Base-by-base conservation (phyloP, 2,888 invertebrate species). In the Orthosia cruda region DNA sequence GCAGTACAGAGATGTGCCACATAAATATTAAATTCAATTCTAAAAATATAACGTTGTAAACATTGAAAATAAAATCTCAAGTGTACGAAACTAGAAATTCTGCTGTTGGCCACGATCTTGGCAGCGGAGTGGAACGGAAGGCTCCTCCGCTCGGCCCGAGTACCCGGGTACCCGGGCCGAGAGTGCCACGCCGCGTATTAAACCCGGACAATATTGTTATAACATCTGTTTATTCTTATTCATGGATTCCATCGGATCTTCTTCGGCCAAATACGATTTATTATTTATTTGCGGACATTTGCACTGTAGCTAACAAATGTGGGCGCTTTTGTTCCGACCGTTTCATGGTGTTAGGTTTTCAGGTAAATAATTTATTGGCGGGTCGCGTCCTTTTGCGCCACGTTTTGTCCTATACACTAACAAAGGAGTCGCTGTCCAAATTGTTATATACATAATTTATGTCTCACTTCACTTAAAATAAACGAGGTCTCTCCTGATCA, bases 181-280 rank as follows among this genome's bases (percentile, higher is more conserved):
- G 67, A 72, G 72, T 68, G 64, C 81, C 81, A 76, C 71, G 74
- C 81, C 70, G 78, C 84, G 83, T 83, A 85, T 88, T 89, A 90
- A 88, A 75, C 81, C 86, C 87, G 63, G 71, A 87, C 86, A 87
- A 87, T 91, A 92, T 90, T 90, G 90, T 91, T 89, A 89, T 88
- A 84, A 87, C 89, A 88, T 91, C 86, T 90, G 91, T 91, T 89
- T 89, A 89, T 89, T 88, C 85, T 89, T 91, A 92, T 92, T 90
- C 91, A 91, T 90, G 88, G 85, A 84, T 80, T 80, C 74, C 78
- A 88, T 83, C 86, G 88, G 83, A 87, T 90, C 90, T 89, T 88
- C 88, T 91, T 74, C 83, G 85, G 77, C 81, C 88, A 87, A 89
- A 90, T 88, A 84, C 85, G 84, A 90, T 91, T 90, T 91, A 91